Conservation (phyloP, 2,888 invertebrate genomes). For the Coremacera marginata region DNA sequence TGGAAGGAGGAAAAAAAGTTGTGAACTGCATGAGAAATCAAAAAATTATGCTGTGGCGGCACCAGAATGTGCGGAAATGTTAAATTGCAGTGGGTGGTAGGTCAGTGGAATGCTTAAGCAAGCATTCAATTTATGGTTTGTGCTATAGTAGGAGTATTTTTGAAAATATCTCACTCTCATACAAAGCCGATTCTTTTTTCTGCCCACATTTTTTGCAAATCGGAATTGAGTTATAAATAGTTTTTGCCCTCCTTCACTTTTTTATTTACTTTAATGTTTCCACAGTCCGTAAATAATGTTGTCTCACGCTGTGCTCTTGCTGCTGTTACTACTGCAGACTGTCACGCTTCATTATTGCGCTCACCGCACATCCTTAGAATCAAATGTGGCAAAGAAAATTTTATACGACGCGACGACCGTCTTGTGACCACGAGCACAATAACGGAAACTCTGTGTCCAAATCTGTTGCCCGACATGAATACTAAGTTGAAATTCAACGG, state of each 20-base stretch:
- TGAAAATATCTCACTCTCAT: too few species aligned
- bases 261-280: not conserved
- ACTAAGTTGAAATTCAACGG: slow-evolving; percentile 8
- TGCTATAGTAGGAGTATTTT: too few species aligned
- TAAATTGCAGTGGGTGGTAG: not conserved
- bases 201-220: not conserved
- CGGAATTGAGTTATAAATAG: not conserved
- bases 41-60: not conserved
- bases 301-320: not conserved
- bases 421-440: not conserved
- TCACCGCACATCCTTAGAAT: slow-evolving; percentile 12
- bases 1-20: not conserved
- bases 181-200: too few species aligned
- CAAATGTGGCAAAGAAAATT: not conserved
- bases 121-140: too few species aligned
- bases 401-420: not conserved
- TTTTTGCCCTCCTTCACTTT: not conserved
- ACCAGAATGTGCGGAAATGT: not conserved
- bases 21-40: slow-evolving; percentile 2
- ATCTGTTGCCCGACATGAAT: slow-evolving; percentile 23
- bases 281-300: not conserved
- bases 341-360: slow-evolving; percentile 7
- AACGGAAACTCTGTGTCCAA: slow-evolving; percentile 16
- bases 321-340: not conserved
- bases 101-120: not conserved